These are phyloP conservation scores for Dendropsophus ebraccatus DNA, from an alignment of 2,113 vertebrate genomes.

Conservation along the genomic window DNA sequence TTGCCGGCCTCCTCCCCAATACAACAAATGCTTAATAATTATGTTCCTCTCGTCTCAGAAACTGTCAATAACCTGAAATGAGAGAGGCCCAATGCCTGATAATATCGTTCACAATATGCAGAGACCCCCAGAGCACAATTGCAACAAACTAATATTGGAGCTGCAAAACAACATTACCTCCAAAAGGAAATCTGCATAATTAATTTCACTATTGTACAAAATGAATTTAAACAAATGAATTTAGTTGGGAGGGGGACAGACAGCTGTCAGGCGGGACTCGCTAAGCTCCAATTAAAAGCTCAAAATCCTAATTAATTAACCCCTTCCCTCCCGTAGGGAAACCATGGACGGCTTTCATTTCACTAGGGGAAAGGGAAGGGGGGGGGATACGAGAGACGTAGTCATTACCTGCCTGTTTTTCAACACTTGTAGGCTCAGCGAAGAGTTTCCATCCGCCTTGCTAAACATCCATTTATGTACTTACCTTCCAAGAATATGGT, in stretches of 20 bases:
- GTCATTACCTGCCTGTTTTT: constrained; percentile 7
- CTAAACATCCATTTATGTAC: constrained; percentile 58
- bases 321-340: constrained; percentile 26
- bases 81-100: constrained; percentile 49
- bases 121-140: constrained; percentile 60
- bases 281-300: constrained; percentile 54
- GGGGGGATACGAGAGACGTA: not conserved
- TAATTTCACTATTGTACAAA: constrained; percentile 48
- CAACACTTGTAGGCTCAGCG: constrained; percentile 3
- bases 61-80: constrained; percentile 58
- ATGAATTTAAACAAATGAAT: constrained; percentile 58
- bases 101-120: constrained; percentile 56
- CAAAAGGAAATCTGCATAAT: constrained; percentile 54
- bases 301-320: constrained; percentile 55
- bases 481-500: constrained; percentile 43
- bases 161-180: constrained; percentile 55
- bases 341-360: not conserved
- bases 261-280: constrained; percentile 26
- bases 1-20: constrained; percentile 4
- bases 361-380: not conserved
- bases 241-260: constrained; percentile 10
- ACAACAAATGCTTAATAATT: constrained; percentile 53
- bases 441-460: constrained; percentile 32
- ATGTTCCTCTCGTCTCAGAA: constrained; percentile 56
- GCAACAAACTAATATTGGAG: constrained; percentile 57